Evolutionary conservation across 2,888 invertebrate genomes (phyloP).

Genomic region (Aromia moschata): DNA sequence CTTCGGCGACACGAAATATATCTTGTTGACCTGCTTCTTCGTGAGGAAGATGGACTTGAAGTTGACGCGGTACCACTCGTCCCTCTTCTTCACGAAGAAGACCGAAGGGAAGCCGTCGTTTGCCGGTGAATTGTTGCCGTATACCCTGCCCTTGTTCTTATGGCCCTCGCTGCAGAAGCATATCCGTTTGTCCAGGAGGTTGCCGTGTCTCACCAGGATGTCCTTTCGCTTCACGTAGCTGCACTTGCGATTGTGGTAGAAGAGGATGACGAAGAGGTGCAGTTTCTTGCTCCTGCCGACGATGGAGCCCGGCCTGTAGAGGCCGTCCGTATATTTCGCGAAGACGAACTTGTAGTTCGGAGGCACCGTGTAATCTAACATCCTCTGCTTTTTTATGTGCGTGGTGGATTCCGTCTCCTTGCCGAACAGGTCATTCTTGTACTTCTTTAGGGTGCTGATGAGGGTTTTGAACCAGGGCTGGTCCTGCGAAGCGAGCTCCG

Average conservation of each 20-base stretch:
- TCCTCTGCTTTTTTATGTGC: conserved; percentile 24
- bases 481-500: too few relatives aligned
- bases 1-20: conserved; percentile 29
- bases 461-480: conserved; percentile 42
- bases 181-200: conserved; percentile 41
- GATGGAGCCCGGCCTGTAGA: conserved; percentile 40
- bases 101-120: conserved; percentile 44
- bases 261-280: conserved; percentile 38
- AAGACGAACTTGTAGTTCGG: conserved; percentile 44
- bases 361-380: conserved; percentile 38
- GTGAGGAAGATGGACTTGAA: conserved; percentile 44
- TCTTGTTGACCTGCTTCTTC: conserved; percentile 39
- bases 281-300: conserved; percentile 42
- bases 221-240: conserved; percentile 38
- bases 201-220: conserved; percentile 44
- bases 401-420: not conserved
- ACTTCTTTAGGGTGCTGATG: conserved; percentile 40
- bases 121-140: conserved; percentile 47
- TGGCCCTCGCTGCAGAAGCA: conserved; percentile 37
- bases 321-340: conserved; percentile 39
- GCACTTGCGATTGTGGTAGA: conserved; percentile 43
- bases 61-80: conserved; percentile 41
- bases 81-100: conserved; percentile 41
- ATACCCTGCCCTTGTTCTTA: conserved; percentile 39
- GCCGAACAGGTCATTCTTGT: conserved; percentile 30